phyloP scores from a whole-genome alignment of 2,888 invertebrate genomes.

The Hermaeophaga mercurialis region DNA sequence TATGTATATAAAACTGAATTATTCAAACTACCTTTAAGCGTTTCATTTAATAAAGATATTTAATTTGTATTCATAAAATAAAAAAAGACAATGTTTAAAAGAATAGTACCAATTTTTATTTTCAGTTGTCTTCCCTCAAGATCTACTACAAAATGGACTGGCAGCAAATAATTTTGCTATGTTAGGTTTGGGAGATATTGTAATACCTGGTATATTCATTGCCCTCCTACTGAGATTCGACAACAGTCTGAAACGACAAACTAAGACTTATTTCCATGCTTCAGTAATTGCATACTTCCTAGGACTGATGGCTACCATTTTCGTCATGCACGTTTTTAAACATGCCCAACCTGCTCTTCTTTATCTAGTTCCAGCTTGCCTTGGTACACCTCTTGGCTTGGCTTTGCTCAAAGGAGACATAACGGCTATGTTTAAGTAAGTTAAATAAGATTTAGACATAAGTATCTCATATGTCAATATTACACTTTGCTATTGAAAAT shows the following conservation, averaged over 20 bases:
- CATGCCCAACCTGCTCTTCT: conserved; percentile 98
- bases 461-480: too few species aligned
- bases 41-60: too few species aligned
- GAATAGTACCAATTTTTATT: too few species aligned
- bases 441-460: too few species aligned
- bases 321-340: conserved; percentile 97
- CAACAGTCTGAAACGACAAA: conserved; percentile 78
- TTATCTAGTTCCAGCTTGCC: conserved; percentile 95
- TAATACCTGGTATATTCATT: conserved; percentile 99
- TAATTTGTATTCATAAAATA: too few species aligned
- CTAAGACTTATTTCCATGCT: conserved; percentile 85
- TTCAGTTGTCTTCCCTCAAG: conserved; percentile 97
- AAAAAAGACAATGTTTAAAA: too few species aligned
- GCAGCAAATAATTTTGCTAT: conserved; percentile 95
- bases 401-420: conserved; percentile 91
- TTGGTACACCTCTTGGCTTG: conserved; percentile 86
- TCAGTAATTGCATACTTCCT: conserved; percentile 92
- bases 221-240: conserved; percentile 96
- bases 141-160: conserved; percentile 90
- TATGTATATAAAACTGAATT: too few species aligned
- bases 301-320: conserved; percentile 91
- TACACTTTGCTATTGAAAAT: too few species aligned
- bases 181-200: conserved; percentile 98
- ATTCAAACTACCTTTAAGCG: too few species aligned
- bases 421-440: conserved; percentile 87